phyloP scores from a whole-genome alignment of 2,113 vertebrate genomes.

The Rhinoderma darwinii region DNA sequence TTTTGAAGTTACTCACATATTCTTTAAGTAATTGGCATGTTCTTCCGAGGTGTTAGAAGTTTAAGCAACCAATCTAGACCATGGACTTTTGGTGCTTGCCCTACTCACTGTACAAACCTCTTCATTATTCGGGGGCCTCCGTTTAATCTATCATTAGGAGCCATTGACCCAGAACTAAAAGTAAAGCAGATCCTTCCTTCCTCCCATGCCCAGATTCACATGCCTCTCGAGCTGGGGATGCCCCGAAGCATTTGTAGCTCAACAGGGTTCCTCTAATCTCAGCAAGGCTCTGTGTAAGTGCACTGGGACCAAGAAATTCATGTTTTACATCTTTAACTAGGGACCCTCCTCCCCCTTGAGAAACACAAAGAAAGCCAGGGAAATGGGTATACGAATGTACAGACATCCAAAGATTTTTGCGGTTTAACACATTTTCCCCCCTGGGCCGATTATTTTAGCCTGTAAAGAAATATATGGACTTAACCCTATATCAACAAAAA shows the following conservation, averaged over 20 bases:
- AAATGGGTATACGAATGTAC: constrained; percentile 55
- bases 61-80: constrained; percentile 81
- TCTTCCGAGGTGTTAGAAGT: constrained; percentile 66
- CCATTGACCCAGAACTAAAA: constrained; percentile 86
- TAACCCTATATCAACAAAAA: neutral
- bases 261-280: constrained; percentile 87
- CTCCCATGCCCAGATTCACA: constrained; percentile 86
- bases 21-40: constrained; percentile 8
- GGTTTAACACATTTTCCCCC: constrained; percentile 25
- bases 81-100: constrained; percentile 84
- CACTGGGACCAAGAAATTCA: constrained; percentile 84
- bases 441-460: neutral
- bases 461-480: neutral
- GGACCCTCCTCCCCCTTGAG: constrained; percentile 65
- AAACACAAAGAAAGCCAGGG: constrained; percentile 37
- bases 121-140: constrained; percentile 82
- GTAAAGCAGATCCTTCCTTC: constrained; percentile 89
- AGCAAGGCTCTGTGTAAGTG: constrained; percentile 81
- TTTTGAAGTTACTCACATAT: neutral
- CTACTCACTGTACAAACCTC: constrained; percentile 81
- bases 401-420: constrained; percentile 22
- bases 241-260: constrained; percentile 85
- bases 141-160: constrained; percentile 87
- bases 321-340: constrained; percentile 80
- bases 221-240: constrained; percentile 82